Conservation (phyloP, 1,140 invertebrate genomes). For the Arion vulgaris region DNA sequence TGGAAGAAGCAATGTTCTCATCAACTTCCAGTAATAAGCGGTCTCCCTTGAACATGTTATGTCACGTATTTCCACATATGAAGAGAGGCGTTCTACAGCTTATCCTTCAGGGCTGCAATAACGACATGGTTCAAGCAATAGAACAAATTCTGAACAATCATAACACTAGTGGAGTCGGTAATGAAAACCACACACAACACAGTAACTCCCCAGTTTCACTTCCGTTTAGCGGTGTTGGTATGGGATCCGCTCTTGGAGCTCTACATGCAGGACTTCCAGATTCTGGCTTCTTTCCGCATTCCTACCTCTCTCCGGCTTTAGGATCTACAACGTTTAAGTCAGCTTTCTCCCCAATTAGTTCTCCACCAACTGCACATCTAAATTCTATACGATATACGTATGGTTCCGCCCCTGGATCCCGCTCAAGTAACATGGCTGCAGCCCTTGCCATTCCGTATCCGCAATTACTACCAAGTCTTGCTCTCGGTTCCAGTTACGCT, state of each 20-base stretch:
- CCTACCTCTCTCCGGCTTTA: slow-evolving; percentile 27
- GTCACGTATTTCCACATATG: slow-evolving; percentile 87
- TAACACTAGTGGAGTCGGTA: neutral
- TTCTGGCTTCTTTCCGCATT: slow-evolving; percentile 17
- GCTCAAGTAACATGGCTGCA: slow-evolving; percentile 41
- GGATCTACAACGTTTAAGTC: slow-evolving; percentile 54
- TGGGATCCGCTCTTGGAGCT: neutral
- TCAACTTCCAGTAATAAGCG: slow-evolving; percentile 28
- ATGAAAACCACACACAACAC: neutral
- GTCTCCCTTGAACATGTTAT: slow-evolving; percentile 82
- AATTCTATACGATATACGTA: slow-evolving; percentile 54
- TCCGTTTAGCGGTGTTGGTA: slow-evolving; percentile 9
- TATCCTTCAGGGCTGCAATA: slow-evolving; percentile 81
- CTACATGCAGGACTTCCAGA: slow-evolving; percentile 10
- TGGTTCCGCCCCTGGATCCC: slow-evolving; percentile 34
- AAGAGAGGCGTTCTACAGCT: slow-evolving; percentile 87
- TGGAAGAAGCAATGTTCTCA: slow-evolving; percentile 16
- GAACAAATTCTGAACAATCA: slow-evolving; percentile 77
- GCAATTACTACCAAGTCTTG: slow-evolving; percentile 48
- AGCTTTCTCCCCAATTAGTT: slow-evolving; percentile 63
- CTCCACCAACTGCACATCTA: slow-evolving; percentile 46
- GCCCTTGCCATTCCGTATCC: slow-evolving; percentile 56
- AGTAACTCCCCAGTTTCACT: neutral
- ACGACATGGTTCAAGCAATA: slow-evolving; percentile 91
- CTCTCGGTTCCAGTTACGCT: slow-evolving; percentile 47